Evolutionary conservation across 2,888 invertebrate genomes (phyloP).

Genomic region (Tolmerus cingulatus): DNA sequence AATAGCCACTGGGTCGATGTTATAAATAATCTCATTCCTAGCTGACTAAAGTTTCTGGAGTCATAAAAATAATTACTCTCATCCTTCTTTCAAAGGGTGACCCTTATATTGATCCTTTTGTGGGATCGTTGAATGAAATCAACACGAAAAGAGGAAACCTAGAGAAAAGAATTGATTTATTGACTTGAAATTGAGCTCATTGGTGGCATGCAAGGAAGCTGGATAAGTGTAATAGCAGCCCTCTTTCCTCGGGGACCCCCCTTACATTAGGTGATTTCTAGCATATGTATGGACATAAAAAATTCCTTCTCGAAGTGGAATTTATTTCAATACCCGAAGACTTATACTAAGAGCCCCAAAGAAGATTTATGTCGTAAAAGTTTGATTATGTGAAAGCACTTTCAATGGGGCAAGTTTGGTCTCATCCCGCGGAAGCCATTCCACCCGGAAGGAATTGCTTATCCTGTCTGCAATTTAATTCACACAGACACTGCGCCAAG

Average conservation of each 20-base stretch:
- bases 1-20: not conserved
- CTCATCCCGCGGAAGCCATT: not conserved
- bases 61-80: not conserved
- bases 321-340: slow-evolving; percentile 11
- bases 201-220: not conserved
- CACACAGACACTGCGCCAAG: not conserved
- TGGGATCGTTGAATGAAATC: not conserved
- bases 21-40: not conserved
- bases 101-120: not conserved
- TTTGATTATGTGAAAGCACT: not conserved
- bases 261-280: not conserved
- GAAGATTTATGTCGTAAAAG: slow-evolving; percentile 12
- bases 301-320: not conserved
- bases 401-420: not conserved
- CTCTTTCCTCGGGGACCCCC: not conserved
- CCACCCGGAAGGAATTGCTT: not conserved
- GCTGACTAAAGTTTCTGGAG: not conserved
- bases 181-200: not conserved
- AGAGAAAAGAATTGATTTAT: not conserved
- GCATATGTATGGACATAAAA: slow-evolving; percentile 3
- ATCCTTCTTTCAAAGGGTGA: not conserved
- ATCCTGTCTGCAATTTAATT: not conserved
- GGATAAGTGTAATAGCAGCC: not conserved
- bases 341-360: not conserved
- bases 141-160: not conserved